phyloP scores from a whole-genome alignment of 2,113 vertebrate genomes.

The Ia io region DNA sequence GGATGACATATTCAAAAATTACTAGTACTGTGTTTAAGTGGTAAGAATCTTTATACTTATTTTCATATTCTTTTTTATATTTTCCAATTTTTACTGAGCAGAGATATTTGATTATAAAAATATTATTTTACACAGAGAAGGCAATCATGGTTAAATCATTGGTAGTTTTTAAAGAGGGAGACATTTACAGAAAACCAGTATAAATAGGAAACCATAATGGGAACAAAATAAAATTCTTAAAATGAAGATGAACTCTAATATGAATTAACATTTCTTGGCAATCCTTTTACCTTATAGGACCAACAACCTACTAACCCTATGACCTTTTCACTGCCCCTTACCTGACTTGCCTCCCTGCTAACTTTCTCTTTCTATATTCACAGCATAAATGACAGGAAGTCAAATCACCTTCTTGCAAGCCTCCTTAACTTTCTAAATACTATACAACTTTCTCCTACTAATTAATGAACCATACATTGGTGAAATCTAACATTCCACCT shows the following conservation, averaged over 20 bases:
- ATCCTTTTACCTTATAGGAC: not conserved
- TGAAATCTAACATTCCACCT: not conserved
- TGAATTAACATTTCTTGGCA: slow-evolving; percentile 7
- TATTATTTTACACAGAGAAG: not conserved
- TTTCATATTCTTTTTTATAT: slow-evolving; percentile 7
- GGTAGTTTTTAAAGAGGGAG: not conserved
- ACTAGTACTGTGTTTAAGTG: not conserved
- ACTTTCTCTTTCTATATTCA: not conserved
- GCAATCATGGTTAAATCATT: not conserved
- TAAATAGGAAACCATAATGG: not conserved
- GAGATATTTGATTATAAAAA: not conserved
- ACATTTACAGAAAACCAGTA: not conserved
- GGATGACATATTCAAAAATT: not conserved
- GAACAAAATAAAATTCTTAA: slow-evolving; percentile 25
- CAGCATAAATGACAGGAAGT: not conserved
- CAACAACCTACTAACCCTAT: not conserved
- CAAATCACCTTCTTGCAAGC: not conserved
- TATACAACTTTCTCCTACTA: not conserved
- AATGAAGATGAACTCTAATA: not conserved
- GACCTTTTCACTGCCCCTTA: not conserved
- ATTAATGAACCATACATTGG: not conserved
- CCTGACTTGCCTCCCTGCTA: not conserved
- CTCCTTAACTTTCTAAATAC: not conserved
- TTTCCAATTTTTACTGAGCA: not conserved
- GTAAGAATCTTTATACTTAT: not conserved